These are phyloP conservation scores for Microhierax caerulescens DNA, from an alignment of 2,797 vertebrate genomes.

Conservation along the genomic window DNA sequence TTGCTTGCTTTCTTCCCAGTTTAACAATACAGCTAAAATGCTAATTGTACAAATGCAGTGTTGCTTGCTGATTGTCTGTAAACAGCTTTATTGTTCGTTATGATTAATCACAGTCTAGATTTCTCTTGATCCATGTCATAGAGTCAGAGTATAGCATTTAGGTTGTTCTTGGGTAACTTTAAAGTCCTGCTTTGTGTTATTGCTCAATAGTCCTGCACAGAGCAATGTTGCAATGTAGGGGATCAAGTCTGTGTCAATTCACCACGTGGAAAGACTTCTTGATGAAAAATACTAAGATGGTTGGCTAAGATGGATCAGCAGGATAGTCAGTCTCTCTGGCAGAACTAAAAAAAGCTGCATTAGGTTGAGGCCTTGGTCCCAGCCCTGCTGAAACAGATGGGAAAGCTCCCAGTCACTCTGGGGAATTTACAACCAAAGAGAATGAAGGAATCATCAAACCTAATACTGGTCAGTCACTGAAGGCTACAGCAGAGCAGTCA, in stretches of 20 bases:
- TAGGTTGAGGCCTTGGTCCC: background rate
- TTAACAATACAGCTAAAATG: conserved; percentile 5
- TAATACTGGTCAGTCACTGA: background rate
- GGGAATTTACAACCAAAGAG: background rate
- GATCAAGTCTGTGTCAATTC: background rate
- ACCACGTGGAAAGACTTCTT: background rate
- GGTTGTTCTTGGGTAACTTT: background rate
- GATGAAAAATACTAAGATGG: background rate
- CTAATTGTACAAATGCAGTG: background rate
- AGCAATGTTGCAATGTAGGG: background rate
- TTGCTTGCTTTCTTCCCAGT: conserved; percentile 10
- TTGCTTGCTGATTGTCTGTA: conserved; percentile 41
- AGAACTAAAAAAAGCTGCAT: background rate
- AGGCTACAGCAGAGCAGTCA: background rate
- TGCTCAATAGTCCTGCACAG: background rate
- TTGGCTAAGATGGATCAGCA: background rate
- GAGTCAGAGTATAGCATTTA: background rate
- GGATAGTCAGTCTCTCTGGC: background rate
- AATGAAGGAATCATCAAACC: background rate
- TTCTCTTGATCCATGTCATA: background rate
- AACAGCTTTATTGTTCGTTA: conserved; percentile 23
- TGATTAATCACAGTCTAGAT: background rate
- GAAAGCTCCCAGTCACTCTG: background rate
- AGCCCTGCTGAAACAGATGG: background rate
- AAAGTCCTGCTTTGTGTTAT: background rate